A percentile compares a stretch with the other conserved stretches of the same genome.
phyloP scores from a whole-genome alignment of 2,113 vertebrate genomes.

The Paramisgurnus dabryanus region DNA sequence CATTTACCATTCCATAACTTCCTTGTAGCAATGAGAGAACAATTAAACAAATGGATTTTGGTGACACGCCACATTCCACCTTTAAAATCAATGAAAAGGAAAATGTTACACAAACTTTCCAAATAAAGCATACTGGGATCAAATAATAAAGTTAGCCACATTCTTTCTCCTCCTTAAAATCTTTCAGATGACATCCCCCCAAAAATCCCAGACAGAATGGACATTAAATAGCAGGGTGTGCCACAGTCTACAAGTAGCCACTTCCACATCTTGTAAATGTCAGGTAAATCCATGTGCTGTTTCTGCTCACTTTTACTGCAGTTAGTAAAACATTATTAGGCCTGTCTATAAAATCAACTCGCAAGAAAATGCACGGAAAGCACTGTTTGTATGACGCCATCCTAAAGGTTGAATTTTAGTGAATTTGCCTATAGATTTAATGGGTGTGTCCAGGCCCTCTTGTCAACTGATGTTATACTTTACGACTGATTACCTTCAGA shows the following conservation, averaged over 20 bases:
- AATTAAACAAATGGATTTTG: conserved; percentile 45
- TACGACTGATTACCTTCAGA: conserved; percentile 15
- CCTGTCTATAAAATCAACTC: conserved; percentile 49
- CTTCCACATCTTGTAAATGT: conserved; percentile 53
- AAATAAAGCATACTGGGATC: conserved; percentile 37
- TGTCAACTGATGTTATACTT: neutral
- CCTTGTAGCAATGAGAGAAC: conserved; percentile 32
- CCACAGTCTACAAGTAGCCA: conserved; percentile 35
- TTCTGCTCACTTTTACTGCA: conserved; percentile 51
- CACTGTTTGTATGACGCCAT: neutral
- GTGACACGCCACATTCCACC: conserved; percentile 36
- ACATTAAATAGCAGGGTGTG: conserved; percentile 39
- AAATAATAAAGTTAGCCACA: conserved; percentile 29
- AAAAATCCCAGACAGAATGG: conserved; percentile 40
- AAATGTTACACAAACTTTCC: neutral
- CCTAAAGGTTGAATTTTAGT: too few relatives aligned
- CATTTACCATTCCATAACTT: conserved; percentile 13
- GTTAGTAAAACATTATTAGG: conserved; percentile 59
- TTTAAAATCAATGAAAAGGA: neutral
- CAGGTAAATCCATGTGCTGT: conserved; percentile 57
- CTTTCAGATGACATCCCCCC: conserved; percentile 34
- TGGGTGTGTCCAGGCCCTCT: conserved; percentile 20
- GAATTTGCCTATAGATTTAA: too few relatives aligned
- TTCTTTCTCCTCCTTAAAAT: neutral
- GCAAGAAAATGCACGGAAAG: neutral